These are phyloP conservation scores for Odocoileus hemionus DNA, from an alignment of 2,113 vertebrate genomes.

Conservation along the genomic window DNA sequence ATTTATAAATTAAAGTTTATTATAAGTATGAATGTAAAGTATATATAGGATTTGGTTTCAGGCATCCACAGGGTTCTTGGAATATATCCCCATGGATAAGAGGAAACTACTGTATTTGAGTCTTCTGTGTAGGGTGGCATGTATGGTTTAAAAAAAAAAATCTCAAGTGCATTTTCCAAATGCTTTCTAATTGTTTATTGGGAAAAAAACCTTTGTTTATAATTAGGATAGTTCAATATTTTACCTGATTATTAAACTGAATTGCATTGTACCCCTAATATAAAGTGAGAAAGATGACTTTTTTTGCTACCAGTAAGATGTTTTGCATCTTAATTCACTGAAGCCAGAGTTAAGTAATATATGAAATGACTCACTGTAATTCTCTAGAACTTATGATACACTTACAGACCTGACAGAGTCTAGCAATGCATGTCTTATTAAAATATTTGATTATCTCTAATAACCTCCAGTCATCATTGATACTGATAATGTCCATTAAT, in stretches of 20 bases:
- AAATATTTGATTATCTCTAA: neutral
- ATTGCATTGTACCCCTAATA: neutral
- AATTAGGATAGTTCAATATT: neutral
- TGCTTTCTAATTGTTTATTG: constrained; percentile 7
- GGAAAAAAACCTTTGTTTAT: constrained; percentile 14
- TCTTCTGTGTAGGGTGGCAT: neutral
- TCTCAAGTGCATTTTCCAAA: neutral
- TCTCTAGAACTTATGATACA: neutral
- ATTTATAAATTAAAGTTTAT: neutral
- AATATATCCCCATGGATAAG: neutral
- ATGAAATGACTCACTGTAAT: neutral
- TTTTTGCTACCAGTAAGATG: neutral
- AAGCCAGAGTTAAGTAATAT: neutral
- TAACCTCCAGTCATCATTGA: neutral
- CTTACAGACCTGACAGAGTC: neutral
- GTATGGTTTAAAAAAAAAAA: neutral
- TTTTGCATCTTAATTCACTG: neutral
- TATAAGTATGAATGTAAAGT: neutral
- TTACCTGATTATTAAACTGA: neutral
- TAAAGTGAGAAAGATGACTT: neutral
- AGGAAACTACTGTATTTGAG: neutral
- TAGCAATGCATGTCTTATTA: neutral
- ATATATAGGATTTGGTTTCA: neutral
- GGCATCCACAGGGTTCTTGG: neutral
- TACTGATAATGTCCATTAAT: constrained; percentile 26